These are phyloP conservation scores for Stomorhina lunata DNA, from an alignment of 2,888 invertebrate genomes.

Conservation along the genomic window DNA sequence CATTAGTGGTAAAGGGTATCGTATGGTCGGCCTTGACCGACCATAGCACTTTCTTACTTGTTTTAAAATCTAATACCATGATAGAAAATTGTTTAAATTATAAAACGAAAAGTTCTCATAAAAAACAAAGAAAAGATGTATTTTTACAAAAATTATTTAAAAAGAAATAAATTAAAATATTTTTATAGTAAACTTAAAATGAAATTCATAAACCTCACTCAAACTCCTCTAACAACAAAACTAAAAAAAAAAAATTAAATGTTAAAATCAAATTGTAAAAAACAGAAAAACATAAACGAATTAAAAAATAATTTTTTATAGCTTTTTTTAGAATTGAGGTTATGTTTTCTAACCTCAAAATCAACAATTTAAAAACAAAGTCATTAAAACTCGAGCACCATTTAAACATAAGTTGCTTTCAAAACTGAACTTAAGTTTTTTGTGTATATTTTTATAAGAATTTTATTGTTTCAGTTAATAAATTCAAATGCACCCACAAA, in stretches of 20 bases:
- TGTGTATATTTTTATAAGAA: neutral
- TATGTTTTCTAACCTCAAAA: conserved; percentile 17
- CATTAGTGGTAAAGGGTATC: no score
- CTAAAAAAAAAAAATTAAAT: conserved; percentile 66
- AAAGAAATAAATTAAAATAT: conserved; percentile 48
- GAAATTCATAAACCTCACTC: conserved; percentile 38
- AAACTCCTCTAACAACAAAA: conserved; percentile 39
- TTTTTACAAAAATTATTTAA: conserved; percentile 66
- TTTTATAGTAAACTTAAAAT: conserved; percentile 55
- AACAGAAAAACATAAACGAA: no score
- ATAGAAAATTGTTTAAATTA: neutral
- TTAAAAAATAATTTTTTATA: conserved; percentile 34
- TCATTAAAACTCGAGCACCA: conserved; percentile 46
- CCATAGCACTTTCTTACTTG: no score
- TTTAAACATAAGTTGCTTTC: conserved; percentile 41
- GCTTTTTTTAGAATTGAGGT: conserved; percentile 44
- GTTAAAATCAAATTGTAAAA: conserved; percentile 41
- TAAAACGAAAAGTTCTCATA: neutral
- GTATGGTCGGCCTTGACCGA: no score
- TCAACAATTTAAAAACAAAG: neutral
- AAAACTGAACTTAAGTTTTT: conserved; percentile 9
- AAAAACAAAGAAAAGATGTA: conserved; percentile 57
- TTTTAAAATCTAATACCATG: conserved; percentile 8
- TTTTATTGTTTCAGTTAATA: neutral
- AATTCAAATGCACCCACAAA: conserved; percentile 42